A percentile compares a stretch with the other conserved stretches of the same genome.
Evolutionary conservation across 2,113 vertebrate species (phyloP).

Genomic region (Urocynchramus pylzowi): DNA sequence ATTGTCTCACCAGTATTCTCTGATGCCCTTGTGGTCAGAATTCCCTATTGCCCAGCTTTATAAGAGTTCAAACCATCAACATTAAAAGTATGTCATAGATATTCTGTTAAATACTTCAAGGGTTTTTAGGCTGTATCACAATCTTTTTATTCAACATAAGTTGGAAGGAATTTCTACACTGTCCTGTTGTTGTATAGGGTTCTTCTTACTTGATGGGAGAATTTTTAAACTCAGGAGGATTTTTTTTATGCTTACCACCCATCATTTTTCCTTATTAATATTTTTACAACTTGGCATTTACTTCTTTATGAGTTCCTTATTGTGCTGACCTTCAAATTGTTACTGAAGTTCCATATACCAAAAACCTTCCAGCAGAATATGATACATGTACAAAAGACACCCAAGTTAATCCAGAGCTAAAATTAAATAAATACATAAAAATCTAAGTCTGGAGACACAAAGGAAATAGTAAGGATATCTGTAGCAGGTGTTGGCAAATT

Average conservation of each 20-base stretch:
- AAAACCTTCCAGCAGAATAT: not conserved
- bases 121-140: not conserved
- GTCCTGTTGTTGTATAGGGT: not conserved
- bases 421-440: not conserved
- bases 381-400: not conserved
- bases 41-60: not conserved
- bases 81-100: not conserved
- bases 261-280: not conserved
- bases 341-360: not conserved
- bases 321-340: not conserved
- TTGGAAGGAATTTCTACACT: not conserved
- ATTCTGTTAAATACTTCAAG: not conserved
- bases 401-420: not conserved
- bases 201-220: not conserved
- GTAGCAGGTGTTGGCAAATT: not conserved
- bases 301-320: not conserved
- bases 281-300: not conserved
- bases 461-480: not conserved
- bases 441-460: not conserved
- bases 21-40: not conserved
- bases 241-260: not conserved
- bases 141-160: not conserved
- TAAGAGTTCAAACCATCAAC: not conserved
- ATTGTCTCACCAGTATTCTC: not conserved
- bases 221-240: not conserved